A percentile compares a stretch with the other conserved stretches of the same genome.
Evolutionary conservation across 2,797 vertebrate genomes (phyloP).

Genomic region (Myotis pilosus): DNA sequence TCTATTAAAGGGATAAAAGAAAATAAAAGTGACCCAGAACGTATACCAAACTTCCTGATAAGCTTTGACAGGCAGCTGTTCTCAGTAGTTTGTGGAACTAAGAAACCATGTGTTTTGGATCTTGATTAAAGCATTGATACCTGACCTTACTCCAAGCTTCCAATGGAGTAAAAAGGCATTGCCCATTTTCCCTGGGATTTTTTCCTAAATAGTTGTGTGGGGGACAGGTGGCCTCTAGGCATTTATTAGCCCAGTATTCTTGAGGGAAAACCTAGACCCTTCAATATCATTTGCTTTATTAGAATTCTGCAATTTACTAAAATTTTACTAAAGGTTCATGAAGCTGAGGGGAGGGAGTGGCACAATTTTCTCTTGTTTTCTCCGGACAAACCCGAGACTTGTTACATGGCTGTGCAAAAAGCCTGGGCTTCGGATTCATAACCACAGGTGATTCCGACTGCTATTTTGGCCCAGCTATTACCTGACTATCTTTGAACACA

Average conservation of each 20-base stretch:
- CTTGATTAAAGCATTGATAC: not conserved
- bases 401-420: conserved; percentile 26
- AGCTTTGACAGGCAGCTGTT: no score
- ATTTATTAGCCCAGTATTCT: not conserved
- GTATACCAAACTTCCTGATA: not conserved
- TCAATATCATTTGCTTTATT: not conserved
- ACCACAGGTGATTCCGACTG: conserved; percentile 28
- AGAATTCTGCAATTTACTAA: not conserved
- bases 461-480: conserved; percentile 67
- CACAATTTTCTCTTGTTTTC: conserved; percentile 40
- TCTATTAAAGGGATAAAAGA: not conserved
- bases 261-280: not conserved
- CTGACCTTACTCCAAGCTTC: not conserved
- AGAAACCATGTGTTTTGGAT: not conserved
- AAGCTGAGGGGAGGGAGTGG: conserved; percentile 19
- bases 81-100: not conserved
- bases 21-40: not conserved
- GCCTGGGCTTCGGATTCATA: conserved; percentile 41
- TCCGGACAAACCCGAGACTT: conserved; percentile 42
- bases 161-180: not conserved
- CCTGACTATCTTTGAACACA: conserved; percentile 67
- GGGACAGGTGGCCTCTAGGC: not conserved
- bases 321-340: not conserved
- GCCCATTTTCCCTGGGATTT: not conserved
- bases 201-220: not conserved